phyloP scores from a whole-genome alignment of 2,113 vertebrate genomes.

The Urocolius indicus region DNA sequence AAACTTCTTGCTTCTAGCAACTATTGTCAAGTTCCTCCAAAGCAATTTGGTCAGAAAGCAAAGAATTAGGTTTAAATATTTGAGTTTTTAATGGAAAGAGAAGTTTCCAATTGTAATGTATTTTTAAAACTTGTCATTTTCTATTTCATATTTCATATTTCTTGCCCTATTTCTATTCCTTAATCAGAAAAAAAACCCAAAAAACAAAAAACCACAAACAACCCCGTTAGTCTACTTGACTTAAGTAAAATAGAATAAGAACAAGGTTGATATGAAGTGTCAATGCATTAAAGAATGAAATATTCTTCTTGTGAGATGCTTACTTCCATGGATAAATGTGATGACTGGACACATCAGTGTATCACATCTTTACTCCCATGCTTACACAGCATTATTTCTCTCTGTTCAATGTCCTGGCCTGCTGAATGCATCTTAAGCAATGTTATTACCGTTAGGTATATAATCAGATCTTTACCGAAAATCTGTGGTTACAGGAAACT shows the following conservation, averaged over 20 bases:
- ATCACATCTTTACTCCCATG: background rate
- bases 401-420: background rate
- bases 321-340: background rate
- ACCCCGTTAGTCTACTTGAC: background rate
- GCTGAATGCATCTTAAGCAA: background rate
- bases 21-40: background rate
- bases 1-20: background rate
- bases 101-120: background rate
- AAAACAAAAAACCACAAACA: no score
- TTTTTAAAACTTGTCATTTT: background rate
- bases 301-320: background rate
- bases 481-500: background rate
- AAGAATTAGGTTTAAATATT: background rate
- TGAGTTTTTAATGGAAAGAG: background rate
- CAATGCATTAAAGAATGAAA: background rate
- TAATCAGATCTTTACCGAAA: background rate
- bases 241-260: background rate
- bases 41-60: background rate
- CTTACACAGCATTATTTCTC: background rate
- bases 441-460: background rate
- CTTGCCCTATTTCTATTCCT: background rate
- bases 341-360: rapidly evolving
- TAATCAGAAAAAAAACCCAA: background rate
- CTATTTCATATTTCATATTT: background rate
- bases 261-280: background rate